Conservation (phyloP, 2,797 vertebrate genomes). For the Meriones psammophilus region DNA sequence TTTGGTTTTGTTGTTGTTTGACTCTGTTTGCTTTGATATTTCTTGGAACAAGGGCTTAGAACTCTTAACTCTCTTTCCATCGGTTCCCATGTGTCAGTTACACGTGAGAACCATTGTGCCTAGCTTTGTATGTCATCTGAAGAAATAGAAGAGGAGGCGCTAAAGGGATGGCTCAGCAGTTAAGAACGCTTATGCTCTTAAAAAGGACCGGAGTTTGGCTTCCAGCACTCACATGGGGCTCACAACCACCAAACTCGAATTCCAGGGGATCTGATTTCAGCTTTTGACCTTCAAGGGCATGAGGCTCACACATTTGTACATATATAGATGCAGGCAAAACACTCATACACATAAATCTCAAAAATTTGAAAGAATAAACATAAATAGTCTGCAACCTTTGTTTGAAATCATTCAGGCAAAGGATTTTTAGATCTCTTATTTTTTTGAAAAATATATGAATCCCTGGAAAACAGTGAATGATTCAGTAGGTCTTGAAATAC, state of each 20-base stretch:
- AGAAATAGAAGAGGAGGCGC: neutral
- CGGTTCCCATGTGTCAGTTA: neutral
- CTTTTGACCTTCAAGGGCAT: neutral
- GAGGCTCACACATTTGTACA: neutral
- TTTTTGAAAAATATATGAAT: neutral
- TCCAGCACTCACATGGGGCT: neutral
- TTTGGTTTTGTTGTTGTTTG: neutral
- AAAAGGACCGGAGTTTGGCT: neutral
- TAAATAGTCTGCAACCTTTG: too few species aligned
- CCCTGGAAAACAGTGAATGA: slow-evolving; percentile 8
- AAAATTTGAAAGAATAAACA: too few species aligned
- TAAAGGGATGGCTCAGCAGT: neutral
- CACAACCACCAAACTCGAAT: neutral
- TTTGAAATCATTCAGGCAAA: too few species aligned
- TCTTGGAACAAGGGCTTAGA: neutral
- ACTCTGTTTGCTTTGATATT: neutral
- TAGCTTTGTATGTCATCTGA: neutral
- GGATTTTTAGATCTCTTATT: neutral
- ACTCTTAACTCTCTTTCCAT: neutral
- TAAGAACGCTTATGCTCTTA: neutral
- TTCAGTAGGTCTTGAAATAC: neutral
- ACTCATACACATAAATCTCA: neutral
- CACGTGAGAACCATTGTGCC: neutral
- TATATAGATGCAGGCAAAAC: neutral
- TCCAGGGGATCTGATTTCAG: neutral